Conservation (phyloP, 2,888 invertebrate genomes). For the Anoncus sp. region DNA sequence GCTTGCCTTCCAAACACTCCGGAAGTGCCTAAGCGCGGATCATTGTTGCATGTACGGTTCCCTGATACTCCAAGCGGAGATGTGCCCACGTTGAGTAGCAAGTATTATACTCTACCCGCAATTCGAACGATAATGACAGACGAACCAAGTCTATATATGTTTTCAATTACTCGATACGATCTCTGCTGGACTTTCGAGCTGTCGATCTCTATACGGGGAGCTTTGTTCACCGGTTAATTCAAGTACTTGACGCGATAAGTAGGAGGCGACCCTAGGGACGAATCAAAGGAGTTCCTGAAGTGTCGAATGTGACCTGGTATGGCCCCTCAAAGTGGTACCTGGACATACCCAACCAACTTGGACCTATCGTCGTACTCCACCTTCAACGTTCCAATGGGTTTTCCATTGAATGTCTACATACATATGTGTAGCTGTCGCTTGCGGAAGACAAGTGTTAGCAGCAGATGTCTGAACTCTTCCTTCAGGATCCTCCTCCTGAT, state of each 20-base stretch:
- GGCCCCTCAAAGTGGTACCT: constrained; percentile 1
- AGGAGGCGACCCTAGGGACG: constrained; percentile 17
- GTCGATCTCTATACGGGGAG: neutral
- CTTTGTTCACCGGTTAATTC: constrained; percentile 31
- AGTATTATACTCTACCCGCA: constrained; percentile 22
- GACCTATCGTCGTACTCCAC: constrained; percentile 18
- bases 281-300: constrained; percentile 50
- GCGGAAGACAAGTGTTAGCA: neutral
- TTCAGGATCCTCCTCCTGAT: too few species aligned
- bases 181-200: neutral
- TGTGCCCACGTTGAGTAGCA: constrained; percentile 15
- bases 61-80: constrained; percentile 36
- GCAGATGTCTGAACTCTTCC: neutral
- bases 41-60: constrained; percentile 77
- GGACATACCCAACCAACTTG: constrained; percentile 37
- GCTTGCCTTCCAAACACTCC: constrained; percentile 60
- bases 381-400: constrained; percentile 36
- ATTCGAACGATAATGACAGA: neutral
- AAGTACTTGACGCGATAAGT: constrained; percentile 35
- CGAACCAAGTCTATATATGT: neutral
- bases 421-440: neutral
- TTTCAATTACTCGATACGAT: neutral
- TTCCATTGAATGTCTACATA: constrained; percentile 24
- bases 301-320: constrained; percentile 34
- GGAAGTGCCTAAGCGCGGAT: constrained; percentile 71